Evolutionary conservation across 2,797 vertebrate genomes (phyloP), one percentile per base, ranked within the genome.

Genomic region (Orestias chungarensis): DNA sequence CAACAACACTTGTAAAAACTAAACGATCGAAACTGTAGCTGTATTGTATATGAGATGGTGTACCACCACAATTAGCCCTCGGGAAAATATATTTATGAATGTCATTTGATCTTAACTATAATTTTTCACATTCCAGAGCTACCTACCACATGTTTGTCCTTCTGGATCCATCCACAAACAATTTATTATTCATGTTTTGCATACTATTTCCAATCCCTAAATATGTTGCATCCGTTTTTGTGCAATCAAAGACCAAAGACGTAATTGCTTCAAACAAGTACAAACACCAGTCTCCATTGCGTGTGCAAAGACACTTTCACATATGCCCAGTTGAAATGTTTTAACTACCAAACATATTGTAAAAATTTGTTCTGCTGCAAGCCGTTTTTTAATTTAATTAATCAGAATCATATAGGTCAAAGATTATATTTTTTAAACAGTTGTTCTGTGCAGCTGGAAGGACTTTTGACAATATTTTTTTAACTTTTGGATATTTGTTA

Each of bases 1-100:
- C 17, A 50, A 42, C 27, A n/a, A 62, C 59, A 57, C 40, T 66
- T 17, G 57, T 47, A 18, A 43, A 66, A 62, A 38, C 17, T 49
- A 3, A 40, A 50, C 46, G 20, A 49, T 38, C 25, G 50, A 50
- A 50, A 42, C 3, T 49, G 23, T 29, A 1, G n/a, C 52, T 64
- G 54, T n/a, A 59, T 44, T 74, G 50, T 43, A 31, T 47, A 57
- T 47, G 61, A 55, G 64, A 70, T 25, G 44, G 65, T 64, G 67
- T 18, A 40, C 46, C 61, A 64, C 38, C 68, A 35, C 15, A 15
- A 35, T 40, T 10, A 42, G 15, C 2, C 23, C 38, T 62, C n/a
- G n/a, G 44, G 31, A 25, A 43, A 69, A 69, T 55, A 29, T 18
- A 43, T 47, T 43, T 69, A 57, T 69, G n/a, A 62, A 42, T 29